phyloP scores from a whole-genome alignment of 2,888 invertebrate species.

The Nymphalis urticae region DNA sequence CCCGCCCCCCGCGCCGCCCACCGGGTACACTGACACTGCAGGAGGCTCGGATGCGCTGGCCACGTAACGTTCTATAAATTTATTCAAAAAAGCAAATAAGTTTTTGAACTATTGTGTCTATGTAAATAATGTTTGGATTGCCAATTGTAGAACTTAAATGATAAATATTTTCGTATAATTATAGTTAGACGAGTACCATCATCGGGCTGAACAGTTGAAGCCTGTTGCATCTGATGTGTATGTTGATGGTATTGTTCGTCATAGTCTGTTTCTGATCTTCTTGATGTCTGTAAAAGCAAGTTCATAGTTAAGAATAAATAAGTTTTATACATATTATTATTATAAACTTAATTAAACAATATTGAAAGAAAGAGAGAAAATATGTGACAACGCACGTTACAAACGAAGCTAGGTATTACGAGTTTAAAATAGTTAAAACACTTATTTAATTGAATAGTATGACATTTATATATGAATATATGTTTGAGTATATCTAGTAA shows the following conservation, averaged over 20 bases:
- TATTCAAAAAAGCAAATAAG: not conserved
- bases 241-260: constrained; percentile 52
- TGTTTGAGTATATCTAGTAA: no score
- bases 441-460: not conserved
- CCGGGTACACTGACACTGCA: constrained; percentile 85
- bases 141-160: no score
- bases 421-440: no score
- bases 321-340: no score
- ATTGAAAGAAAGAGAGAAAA: no score
- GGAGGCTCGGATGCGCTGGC: constrained; percentile 88
- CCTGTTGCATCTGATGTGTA: constrained; percentile 36
- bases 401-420: no score
- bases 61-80: constrained; percentile 78
- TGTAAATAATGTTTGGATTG: constrained; percentile 32
- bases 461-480: no score
- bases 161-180: not conserved
- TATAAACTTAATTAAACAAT: no score
- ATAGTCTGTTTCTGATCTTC: constrained; percentile 54
- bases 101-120: not conserved
- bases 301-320: no score
- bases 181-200: constrained; percentile 41
- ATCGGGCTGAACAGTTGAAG: constrained; percentile 55
- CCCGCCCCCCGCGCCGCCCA: constrained; percentile 50
- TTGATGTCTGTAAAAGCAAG: constrained; percentile 44
- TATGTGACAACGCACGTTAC: no score